Evolutionary conservation across 2,888 invertebrate genomes (phyloP), one percentile per base, ranked within the genome.

Genomic region (Bellardia bayeri): DNA sequence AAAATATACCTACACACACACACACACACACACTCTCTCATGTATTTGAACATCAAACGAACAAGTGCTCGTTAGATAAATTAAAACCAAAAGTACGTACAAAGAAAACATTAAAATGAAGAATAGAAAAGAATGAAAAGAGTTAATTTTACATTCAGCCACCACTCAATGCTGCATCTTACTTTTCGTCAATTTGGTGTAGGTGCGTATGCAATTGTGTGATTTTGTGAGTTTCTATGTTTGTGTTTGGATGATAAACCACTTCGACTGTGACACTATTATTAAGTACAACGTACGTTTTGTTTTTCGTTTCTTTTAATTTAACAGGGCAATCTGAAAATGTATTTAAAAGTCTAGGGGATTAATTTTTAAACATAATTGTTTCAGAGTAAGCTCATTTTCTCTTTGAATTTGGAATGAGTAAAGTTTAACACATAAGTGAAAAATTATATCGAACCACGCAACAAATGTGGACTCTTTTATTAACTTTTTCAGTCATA

Each of bases 101-200:
- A 72, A 30, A 23, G 42, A 30, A 80, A 51, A 56, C 51, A 54
- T 51, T 33, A 82, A 80, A 42, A 42, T 54, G 30, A 16, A 58
- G 11, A 9, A 14, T 51, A 45, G 4, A n/a, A 72, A 56, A 42
- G 42, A 37, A 66, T 11, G 49, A 63, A 85, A 81, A 84, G 74
- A 49, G 79, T 80, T 86, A 86, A 85, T 86, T 85, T 88, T n/a
- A 76, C 61, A 82, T 85, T 80, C 75, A 83, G 40, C 45, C 42
- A 68, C 30, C 51, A 68, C 13, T 72, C 42, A 74, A 64, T 14
- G 13, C 1, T 61, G 51, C 30, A 45, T 23, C 54, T 56, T 63
- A 40, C 14, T 14, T 45, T 66, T 51, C 23, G 63, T 63, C n/a
- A 30, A 40, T 75, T 80, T 66, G 30, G 8, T 56, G 2, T 51